A percentile compares a stretch with the other conserved stretches of the same genome.
These are phyloP conservation scores for Drosophila varians DNA, from an alignment of 1,140 invertebrate genomes.

Conservation along the genomic window DNA sequence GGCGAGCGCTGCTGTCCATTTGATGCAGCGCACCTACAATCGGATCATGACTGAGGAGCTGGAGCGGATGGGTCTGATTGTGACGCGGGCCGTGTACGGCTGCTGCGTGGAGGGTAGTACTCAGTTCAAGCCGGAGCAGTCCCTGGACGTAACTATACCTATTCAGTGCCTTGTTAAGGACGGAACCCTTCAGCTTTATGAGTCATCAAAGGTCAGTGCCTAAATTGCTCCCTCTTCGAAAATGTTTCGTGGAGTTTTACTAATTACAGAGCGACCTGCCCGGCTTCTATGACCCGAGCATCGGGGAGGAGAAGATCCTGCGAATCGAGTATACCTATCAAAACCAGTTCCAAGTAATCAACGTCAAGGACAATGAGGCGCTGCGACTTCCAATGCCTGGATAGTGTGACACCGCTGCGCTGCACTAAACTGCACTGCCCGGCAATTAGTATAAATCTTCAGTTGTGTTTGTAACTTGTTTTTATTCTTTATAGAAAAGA, in stretches of 20 bases:
- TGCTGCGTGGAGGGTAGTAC: slow-evolving; percentile 84
- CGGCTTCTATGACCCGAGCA: slow-evolving; percentile 98
- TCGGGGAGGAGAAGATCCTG: slow-evolving; percentile 96
- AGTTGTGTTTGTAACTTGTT: slow-evolving; percentile 73
- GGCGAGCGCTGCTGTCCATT: slow-evolving; percentile 92
- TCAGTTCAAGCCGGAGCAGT: slow-evolving; percentile 81
- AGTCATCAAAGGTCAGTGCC: slow-evolving; percentile 91
- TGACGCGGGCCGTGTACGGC: slow-evolving; percentile 93
- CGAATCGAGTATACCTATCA: slow-evolving; percentile 94
- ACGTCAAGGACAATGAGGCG: slow-evolving; percentile 91
- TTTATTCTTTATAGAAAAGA: slow-evolving; percentile 60
- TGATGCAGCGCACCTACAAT: slow-evolving; percentile 94
- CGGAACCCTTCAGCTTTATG: slow-evolving; percentile 93
- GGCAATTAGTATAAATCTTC: slow-evolving; percentile 68
- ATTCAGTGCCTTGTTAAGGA: slow-evolving; percentile 97
- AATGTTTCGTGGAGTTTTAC: neutral
- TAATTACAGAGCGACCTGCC: slow-evolving; percentile 92
- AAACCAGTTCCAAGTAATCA: slow-evolving; percentile 90
- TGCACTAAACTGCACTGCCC: slow-evolving; percentile 3
- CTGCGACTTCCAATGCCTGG: slow-evolving; percentile 93
- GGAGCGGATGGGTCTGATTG: slow-evolving; percentile 91
- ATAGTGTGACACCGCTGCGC: slow-evolving; percentile 14
- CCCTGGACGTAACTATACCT: slow-evolving; percentile 96
- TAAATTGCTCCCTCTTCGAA: neutral
- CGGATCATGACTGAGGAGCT: slow-evolving; percentile 91